Conservation (phyloP, 2,888 invertebrate genomes). For the Sphecodes monilicornis region DNA sequence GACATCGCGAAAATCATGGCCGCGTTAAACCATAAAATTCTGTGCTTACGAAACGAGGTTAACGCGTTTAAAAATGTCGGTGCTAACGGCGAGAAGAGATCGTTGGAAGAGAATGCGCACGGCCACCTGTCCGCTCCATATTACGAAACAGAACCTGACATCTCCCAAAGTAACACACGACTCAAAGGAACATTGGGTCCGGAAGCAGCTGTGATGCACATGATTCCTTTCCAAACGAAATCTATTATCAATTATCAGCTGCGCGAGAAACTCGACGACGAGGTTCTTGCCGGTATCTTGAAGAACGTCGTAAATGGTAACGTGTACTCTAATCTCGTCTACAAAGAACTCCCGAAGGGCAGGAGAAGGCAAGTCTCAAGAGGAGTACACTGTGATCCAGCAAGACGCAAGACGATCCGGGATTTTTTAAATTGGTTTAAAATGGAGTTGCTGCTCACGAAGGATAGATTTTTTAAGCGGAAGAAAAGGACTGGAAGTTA, state of each 20-base stretch:
- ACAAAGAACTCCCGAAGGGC: constrained; percentile 1
- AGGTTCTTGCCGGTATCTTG: background rate
- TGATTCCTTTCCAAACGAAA: background rate
- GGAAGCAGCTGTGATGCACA: background rate
- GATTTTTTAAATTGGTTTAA: constrained; percentile 57
- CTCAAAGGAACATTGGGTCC: background rate
- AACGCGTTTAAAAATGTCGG: constrained; percentile 33
- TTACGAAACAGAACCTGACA: background rate
- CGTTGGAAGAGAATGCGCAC: background rate
- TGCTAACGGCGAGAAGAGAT: background rate
- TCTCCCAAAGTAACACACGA: background rate
- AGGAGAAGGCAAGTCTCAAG: constrained; percentile 68
- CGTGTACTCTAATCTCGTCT: background rate
- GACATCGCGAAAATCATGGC: constrained; percentile 36
- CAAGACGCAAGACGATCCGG: constrained; percentile 26
- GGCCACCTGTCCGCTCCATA: background rate
- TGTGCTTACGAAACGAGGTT: constrained; percentile 55
- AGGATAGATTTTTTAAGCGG: background rate
- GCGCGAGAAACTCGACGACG: background rate
- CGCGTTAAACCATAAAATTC: constrained; percentile 38
- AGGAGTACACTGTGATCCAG: constrained; percentile 67
- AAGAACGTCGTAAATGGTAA: background rate
- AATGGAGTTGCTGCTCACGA: constrained; percentile 8
- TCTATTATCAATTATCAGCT: background rate
- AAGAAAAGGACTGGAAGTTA: constrained; percentile 27